These are phyloP conservation scores for Embidobia sp. DNA, from an alignment of 2,888 invertebrate genomes.

Conservation along the genomic window DNA sequence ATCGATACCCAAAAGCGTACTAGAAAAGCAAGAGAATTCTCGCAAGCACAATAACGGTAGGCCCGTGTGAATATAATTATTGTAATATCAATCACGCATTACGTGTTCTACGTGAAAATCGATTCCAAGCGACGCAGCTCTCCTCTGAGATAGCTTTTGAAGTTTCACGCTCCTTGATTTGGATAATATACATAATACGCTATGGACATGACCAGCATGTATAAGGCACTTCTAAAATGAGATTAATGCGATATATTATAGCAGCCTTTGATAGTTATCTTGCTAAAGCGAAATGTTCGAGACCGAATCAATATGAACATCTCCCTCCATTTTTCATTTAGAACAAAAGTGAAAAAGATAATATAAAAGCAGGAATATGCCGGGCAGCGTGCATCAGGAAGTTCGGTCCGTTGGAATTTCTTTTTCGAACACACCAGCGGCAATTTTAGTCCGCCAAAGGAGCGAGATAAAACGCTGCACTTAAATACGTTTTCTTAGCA, in stretches of 20 bases:
- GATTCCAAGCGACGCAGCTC: constrained; percentile 21
- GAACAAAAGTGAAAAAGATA: constrained; percentile 9
- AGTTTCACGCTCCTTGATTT: constrained; percentile 73
- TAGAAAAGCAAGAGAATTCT: background rate
- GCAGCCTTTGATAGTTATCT: constrained; percentile 71
- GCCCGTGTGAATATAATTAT: constrained; percentile 31
- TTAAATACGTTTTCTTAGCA: constrained; percentile 11
- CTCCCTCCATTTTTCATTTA: constrained; percentile 30
- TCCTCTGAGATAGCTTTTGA: constrained; percentile 67
- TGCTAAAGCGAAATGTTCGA: constrained; percentile 66
- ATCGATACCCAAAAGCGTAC: too few relatives aligned
- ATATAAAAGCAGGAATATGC: too few relatives aligned
- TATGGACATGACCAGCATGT: constrained; percentile 68
- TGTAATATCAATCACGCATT: constrained; percentile 36
- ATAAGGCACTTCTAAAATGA: constrained; percentile 68
- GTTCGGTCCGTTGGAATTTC: constrained; percentile 4
- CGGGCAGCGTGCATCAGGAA: background rate
- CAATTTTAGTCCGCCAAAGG: too few relatives aligned
- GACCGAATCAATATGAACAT: constrained; percentile 63
- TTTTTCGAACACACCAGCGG: too few relatives aligned
- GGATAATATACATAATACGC: constrained; percentile 73
- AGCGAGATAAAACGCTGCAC: constrained; percentile 19
- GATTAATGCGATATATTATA: constrained; percentile 68
- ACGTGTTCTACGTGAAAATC: constrained; percentile 31
- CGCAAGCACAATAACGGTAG: background rate